These are phyloP conservation scores for Valencia hispanica DNA, from an alignment of 2,797 vertebrate species.

Conservation along the genomic window DNA sequence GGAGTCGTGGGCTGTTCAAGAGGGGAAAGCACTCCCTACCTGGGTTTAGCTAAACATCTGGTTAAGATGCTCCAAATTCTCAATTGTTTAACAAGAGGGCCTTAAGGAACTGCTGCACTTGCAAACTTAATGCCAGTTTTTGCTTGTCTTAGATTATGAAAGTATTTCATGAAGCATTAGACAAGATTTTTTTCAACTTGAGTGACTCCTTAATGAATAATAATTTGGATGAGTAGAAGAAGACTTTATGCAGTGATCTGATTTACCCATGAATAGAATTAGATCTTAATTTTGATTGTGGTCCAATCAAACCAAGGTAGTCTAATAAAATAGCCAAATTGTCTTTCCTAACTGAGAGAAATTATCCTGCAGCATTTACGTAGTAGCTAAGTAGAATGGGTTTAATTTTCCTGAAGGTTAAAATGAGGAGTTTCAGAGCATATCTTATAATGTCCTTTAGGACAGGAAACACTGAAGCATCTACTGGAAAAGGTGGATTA, in stretches of 20 bases:
- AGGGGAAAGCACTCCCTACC: not conserved
- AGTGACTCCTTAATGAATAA: not conserved
- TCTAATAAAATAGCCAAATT: not conserved
- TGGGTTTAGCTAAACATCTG: not conserved
- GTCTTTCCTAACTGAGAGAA: not conserved
- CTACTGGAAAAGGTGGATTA: not conserved
- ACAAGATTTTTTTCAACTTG: not conserved
- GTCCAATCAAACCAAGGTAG: not conserved
- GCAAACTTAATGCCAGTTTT: not conserved
- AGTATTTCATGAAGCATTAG: not conserved
- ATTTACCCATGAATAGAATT: not conserved
- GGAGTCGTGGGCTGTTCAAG: conserved; percentile 14
- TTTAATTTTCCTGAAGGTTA: not conserved
- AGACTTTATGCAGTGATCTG: not conserved
- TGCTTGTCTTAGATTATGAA: not conserved
- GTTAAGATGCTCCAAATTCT: not conserved
- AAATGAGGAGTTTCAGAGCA: not conserved
- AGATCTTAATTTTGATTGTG: not conserved
- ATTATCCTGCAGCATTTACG: not conserved
- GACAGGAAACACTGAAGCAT: not conserved
- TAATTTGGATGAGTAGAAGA: not conserved
- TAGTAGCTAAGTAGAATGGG: not conserved
- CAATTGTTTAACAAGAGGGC: not conserved
- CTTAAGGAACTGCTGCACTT: not conserved
- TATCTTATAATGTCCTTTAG: not conserved